phyloP scores from a whole-genome alignment of 2,888 invertebrate species.

The Quadroppia sp. region DNA sequence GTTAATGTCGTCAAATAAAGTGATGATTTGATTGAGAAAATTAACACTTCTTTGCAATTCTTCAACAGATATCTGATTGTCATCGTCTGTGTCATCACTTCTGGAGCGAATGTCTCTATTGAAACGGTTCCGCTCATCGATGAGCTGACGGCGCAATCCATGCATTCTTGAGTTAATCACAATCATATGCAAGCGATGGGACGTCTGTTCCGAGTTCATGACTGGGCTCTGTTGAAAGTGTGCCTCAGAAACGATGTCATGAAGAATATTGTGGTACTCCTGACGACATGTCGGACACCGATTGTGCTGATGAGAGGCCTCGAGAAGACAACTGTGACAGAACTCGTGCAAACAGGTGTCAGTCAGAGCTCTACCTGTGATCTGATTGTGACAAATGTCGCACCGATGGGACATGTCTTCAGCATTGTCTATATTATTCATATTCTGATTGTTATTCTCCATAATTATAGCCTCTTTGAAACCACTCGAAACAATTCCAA shows the following conservation, averaged over 20 bases:
- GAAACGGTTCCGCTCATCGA: too few species aligned
- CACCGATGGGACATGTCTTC: background rate
- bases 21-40: too few species aligned
- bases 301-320: background rate
- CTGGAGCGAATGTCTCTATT: too few species aligned
- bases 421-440: background rate
- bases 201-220: background rate
- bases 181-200: too few species aligned
- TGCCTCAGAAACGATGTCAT: background rate
- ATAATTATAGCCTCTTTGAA: too few species aligned
- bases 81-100: too few species aligned
- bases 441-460: background rate
- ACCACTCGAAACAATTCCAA: too few species aligned
- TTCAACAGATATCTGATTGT: too few species aligned
- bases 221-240: background rate
- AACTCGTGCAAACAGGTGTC: slow-evolving; percentile 8
- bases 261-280: background rate
- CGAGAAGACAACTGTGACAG: background rate
- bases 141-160: too few species aligned
- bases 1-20: too few species aligned
- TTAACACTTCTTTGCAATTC: too few species aligned
- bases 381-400: background rate
- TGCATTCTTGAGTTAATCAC: too few species aligned
- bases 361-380: background rate
- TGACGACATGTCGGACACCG: background rate